Base-by-base conservation (phyloP, 2,113 vertebrate genomes). In the Chlorodrepanis virens region DNA sequence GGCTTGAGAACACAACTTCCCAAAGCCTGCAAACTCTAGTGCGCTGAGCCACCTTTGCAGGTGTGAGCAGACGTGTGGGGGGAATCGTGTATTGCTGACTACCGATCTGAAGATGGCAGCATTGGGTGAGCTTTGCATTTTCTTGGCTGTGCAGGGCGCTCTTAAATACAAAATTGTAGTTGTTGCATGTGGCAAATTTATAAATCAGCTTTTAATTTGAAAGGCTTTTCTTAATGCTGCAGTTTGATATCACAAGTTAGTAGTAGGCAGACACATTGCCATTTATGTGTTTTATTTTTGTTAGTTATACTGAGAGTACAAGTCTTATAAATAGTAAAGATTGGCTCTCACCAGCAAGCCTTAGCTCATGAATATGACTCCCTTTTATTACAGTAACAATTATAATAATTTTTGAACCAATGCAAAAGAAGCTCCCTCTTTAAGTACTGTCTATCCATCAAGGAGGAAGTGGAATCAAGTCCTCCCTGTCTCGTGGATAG, bases 21-120 rank as follows among this genome's bases (percentile, higher is more conserved):
- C 72, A 27, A 81, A 64, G 57, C 28, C 45, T 60, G 45, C 3
- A 5, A 8, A 42, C 16, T 18, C 8, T 49, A 42, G n/a, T 6
- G n/a, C 37, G 4, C 15, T 1, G 18, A 53, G 40, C 64, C 9
- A 13, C n/a, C 42, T 28, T 31, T 20, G 35, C 4, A 1, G 8
- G 33, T 14, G 31, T 14, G 50, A 35, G 85, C 39, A 40, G 63
- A 45, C 0, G 25, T 12, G 27, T 39, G 28, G 63, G 86, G 60
- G 39, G 44, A 53, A 21, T 35, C 3, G 1, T 96, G 96, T 78
- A 31, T 37, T 96, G 76, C 92, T 83, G 90, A 35, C 37, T 29
- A 24, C 60, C 10, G 28, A 89, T 44, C 98, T 97, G 98, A 97
- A 98, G 98, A 96, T 98, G 98, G 98, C 98, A 98, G 98, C 97